Percentiles rank a stretch among this genome's conserved stretches.
These are phyloP conservation scores for Germaria angustata DNA, from an alignment of 2,888 invertebrate genomes.

Conservation along the genomic window DNA sequence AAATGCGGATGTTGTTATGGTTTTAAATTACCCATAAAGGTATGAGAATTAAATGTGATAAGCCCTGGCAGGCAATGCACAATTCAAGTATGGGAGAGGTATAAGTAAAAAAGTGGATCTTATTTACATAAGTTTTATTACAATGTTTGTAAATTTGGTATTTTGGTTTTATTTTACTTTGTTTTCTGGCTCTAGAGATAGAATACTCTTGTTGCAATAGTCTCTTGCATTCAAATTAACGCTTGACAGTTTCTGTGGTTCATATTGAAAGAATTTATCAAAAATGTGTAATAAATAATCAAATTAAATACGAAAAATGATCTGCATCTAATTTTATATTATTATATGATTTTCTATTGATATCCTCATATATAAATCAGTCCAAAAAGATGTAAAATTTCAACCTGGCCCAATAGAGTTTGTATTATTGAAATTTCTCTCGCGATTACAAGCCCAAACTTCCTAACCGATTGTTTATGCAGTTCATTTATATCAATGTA, in stretches of 20 bases:
- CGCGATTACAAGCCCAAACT: too few relatives aligned
- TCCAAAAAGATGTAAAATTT: too few relatives aligned
- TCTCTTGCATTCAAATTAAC: background rate
- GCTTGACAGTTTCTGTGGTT: background rate
- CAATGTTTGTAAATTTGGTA: background rate
- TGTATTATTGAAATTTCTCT: too few relatives aligned
- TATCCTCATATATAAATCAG: too few relatives aligned
- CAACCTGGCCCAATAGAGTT: too few relatives aligned
- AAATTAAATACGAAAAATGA: too few relatives aligned
- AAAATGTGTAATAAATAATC: too few relatives aligned
- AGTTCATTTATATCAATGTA: too few relatives aligned
- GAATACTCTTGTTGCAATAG: conserved; percentile 27
- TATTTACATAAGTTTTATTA: background rate
- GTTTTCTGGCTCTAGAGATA: background rate
- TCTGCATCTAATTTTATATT: too few relatives aligned
- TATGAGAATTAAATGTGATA: conserved; percentile 9
- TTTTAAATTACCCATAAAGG: conserved; percentile 52
- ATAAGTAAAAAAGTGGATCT: background rate
- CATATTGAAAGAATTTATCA: background rate
- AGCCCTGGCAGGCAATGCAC: background rate
- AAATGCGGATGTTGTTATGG: conserved; percentile 52
- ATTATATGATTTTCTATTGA: too few relatives aligned
- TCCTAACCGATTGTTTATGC: too few relatives aligned
- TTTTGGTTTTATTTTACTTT: background rate
- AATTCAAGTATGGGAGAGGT: background rate